A percentile compares a stretch with the other conserved stretches of the same genome.
phyloP scores from a whole-genome alignment of 2,888 invertebrate species.

The Perizoma affinitatum region DNA sequence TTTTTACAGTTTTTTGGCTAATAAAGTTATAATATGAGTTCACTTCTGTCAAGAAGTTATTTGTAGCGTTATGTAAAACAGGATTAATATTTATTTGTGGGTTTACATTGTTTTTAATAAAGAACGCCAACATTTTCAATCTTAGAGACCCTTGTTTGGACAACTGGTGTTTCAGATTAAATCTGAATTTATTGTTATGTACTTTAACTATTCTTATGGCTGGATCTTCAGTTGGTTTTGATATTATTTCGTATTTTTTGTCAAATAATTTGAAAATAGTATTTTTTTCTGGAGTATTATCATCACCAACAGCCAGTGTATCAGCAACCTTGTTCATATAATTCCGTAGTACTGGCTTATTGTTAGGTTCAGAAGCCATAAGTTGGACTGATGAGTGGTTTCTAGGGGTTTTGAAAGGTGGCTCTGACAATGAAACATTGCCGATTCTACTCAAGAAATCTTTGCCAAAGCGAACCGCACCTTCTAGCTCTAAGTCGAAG shows the following conservation, averaged over 20 bases:
- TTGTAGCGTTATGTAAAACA: conserved; percentile 10
- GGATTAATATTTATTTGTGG: conserved; percentile 6
- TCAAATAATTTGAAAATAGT: background rate
- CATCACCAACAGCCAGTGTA: background rate
- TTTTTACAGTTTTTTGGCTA: conserved; percentile 4
- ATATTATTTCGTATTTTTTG: background rate
- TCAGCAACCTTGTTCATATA: background rate
- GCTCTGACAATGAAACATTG: background rate
- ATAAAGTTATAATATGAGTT: conserved; percentile 19
- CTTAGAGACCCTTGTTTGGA: conserved; percentile 7
- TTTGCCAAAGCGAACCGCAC: conserved; percentile 9
- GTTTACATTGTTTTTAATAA: conserved; percentile 15
- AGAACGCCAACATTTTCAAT: conserved; percentile 20
- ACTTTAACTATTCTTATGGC: background rate
- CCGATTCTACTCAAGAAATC: conserved; percentile 10
- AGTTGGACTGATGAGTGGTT: background rate
- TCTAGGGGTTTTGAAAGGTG: background rate
- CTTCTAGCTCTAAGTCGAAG: conserved; percentile 12
- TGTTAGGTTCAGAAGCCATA: background rate
- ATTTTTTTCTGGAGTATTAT: background rate
- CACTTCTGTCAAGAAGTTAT: conserved; percentile 11
- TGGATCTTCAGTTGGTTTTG: background rate
- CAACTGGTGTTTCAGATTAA: conserved; percentile 2
- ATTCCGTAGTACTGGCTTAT: background rate
- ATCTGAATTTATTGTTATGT: conserved; percentile 1